phyloP scores from a whole-genome alignment of 2,797 vertebrate genomes.

The Sandelia bainsii region DNA sequence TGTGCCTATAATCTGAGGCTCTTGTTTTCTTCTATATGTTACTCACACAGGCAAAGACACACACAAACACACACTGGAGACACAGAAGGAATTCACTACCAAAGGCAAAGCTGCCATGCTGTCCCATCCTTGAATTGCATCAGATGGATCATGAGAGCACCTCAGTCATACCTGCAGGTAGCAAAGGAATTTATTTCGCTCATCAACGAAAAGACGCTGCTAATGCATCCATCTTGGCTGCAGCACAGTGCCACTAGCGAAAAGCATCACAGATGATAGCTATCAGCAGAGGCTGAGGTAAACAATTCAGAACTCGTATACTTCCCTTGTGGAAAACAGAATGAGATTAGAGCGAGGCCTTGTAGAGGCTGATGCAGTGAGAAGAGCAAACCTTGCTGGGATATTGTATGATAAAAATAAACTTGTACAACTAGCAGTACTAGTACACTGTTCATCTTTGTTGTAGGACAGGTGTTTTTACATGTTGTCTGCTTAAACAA shows the following conservation, averaged over 20 bases:
- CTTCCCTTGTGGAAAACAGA: slow-evolving; percentile 25
- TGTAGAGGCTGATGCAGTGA: slow-evolving; percentile 5
- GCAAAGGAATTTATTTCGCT: slow-evolving; percentile 71
- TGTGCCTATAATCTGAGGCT: slow-evolving; percentile 35
- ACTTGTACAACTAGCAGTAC: not conserved
- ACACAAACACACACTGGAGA: not conserved
- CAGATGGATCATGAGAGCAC: slow-evolving; percentile 60
- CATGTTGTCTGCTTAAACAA: slow-evolving; percentile 1
- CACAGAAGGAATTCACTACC: slow-evolving; percentile 47
- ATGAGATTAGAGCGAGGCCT: slow-evolving; percentile 52
- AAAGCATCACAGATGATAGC: slow-evolving; percentile 40
- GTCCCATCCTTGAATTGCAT: slow-evolving; percentile 56
- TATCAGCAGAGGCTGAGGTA: slow-evolving; percentile 61
- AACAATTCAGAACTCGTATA: slow-evolving; percentile 48
- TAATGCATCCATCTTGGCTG: slow-evolving; percentile 60
- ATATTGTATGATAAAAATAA: slow-evolving; percentile 3
- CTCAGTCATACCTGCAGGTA: slow-evolving; percentile 57
- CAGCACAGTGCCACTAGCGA: slow-evolving; percentile 42
- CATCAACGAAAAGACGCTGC: slow-evolving; percentile 57
- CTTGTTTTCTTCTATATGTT: slow-evolving; percentile 38
- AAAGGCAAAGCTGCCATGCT: slow-evolving; percentile 54
- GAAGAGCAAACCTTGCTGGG: not conserved
- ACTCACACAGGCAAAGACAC: slow-evolving; percentile 19
- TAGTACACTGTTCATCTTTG: slow-evolving; percentile 14
- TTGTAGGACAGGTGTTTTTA: not conserved